Evolutionary conservation across 2,113 vertebrate species (phyloP), one percentile per base, ranked within the genome.

Genomic region (Mesoclemmys tuberculata): DNA sequence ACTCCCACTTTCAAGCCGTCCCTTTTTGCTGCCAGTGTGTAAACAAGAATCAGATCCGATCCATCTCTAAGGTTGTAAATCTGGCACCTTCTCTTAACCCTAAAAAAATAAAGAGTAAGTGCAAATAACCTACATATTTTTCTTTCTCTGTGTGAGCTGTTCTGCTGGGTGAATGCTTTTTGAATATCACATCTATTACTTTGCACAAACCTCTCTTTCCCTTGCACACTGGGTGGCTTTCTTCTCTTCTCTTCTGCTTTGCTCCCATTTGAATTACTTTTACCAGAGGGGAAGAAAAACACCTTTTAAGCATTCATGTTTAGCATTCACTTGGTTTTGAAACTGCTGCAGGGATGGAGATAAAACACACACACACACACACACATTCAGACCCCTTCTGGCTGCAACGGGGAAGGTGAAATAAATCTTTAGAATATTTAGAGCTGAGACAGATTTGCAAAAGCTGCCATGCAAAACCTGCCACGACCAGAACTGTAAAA

Each of bases 271-370:
- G 18, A 68, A 29, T 35, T 83, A 90, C 89, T 55, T 91, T 95
- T 93, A 94, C 89, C 90, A 91, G 81, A 94, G 84, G 83, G 48
- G 19, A 77, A 91, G 89, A 90, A 87, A 78, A 55, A 27, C 48
- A 90, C 64, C 81, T 96, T 94, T 92, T 88, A 94, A 93, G 85
- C 85, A 82, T 90, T 91, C 87, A 58, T 88, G 56, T 90, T 97
- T 92, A 96, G 85, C 84, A 61, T 90, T 91, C 0, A 0, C 52
- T 95, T 35, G 6, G 94, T 96, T 95, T 87, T 56, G 88, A 96
- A 96, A 92, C 52, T 0, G 1, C 96, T 86, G 85, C 85, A 91
- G 92, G 94, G 93, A 48, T 71, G 81, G 92, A 95, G 96, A 97
- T 97, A 93, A 96, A 93, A 95, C 80, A 83, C 38, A 26, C 55